Conservation (phyloP, 2,888 invertebrate genomes). For the Melangyna quadrimaculata region DNA sequence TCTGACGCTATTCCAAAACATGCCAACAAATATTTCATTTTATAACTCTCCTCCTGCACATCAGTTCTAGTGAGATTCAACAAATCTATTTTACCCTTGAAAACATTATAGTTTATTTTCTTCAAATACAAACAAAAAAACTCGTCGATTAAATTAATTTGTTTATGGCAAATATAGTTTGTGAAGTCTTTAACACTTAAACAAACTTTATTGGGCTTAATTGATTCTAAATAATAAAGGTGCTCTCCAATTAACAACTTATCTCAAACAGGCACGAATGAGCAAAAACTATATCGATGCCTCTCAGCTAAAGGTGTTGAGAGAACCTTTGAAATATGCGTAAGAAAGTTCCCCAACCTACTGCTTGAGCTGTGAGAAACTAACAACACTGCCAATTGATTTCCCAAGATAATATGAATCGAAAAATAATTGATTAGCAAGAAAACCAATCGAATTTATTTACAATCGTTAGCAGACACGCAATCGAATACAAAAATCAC, state of each 20-base stretch:
- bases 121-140: not conserved
- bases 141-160: not conserved
- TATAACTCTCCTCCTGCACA: too few relatives aligned
- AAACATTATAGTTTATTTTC: not conserved
- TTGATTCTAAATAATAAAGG: constrained; percentile 15
- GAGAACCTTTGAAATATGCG: not conserved
- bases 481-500: constrained; percentile 57
- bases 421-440: constrained; percentile 56
- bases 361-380: not conserved
- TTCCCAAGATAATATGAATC: constrained; percentile 47
- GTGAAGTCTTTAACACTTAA: constrained; percentile 31
- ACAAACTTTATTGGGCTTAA: not conserved
- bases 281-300: not conserved
- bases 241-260: constrained; percentile 39
- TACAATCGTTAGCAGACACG: constrained; percentile 50
- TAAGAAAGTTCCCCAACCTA: not conserved
- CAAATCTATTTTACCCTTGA: not conserved
- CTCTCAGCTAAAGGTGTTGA: not conserved
- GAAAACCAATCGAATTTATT: constrained; percentile 59
- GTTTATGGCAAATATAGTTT: not conserved
- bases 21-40: too few relatives aligned
- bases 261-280: constrained; percentile 31
- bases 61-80: not conserved
- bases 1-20: too few relatives aligned
- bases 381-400: constrained; percentile 47